Conservation (phyloP, 2,113 vertebrate genomes). For the Sebastes schlegelii region DNA sequence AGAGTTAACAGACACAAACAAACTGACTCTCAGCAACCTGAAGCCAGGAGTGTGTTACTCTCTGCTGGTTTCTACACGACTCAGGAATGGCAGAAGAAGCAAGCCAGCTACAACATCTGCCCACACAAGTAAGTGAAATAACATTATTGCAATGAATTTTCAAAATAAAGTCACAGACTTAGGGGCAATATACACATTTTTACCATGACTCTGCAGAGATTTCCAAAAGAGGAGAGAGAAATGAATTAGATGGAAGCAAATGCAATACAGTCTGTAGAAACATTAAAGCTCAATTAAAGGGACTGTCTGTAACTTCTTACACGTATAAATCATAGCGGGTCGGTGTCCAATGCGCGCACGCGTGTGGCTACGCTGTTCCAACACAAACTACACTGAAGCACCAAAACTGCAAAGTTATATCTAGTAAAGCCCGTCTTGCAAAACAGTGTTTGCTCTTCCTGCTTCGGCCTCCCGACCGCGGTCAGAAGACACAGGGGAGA, state of each 20-base stretch:
- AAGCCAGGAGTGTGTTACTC: background rate
- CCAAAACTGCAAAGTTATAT: no score
- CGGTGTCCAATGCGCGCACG: no score
- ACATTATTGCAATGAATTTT: background rate
- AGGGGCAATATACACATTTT: background rate
- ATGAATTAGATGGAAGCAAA: background rate
- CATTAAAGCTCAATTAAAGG: no score
- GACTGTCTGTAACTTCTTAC: no score
- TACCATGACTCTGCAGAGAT: background rate
- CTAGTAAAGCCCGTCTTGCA: no score
- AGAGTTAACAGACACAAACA: slow-evolving; percentile 2
- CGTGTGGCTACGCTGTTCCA: no score
- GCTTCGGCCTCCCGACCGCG: no score
- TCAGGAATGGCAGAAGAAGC: slow-evolving; percentile 4
- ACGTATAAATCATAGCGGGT: no score
- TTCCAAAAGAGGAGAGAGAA: background rate
- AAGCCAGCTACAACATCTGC: background rate
- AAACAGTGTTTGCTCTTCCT: no score
- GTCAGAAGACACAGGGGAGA: no score
- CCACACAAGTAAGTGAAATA: slow-evolving; percentile 26
- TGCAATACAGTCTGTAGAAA: no score
- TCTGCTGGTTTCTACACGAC: background rate
- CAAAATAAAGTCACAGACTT: background rate
- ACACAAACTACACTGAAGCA: no score
- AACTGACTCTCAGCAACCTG: background rate